These are phyloP conservation scores for Saturnia pavonia DNA, from an alignment of 2,888 invertebrate species.

Conservation along the genomic window DNA sequence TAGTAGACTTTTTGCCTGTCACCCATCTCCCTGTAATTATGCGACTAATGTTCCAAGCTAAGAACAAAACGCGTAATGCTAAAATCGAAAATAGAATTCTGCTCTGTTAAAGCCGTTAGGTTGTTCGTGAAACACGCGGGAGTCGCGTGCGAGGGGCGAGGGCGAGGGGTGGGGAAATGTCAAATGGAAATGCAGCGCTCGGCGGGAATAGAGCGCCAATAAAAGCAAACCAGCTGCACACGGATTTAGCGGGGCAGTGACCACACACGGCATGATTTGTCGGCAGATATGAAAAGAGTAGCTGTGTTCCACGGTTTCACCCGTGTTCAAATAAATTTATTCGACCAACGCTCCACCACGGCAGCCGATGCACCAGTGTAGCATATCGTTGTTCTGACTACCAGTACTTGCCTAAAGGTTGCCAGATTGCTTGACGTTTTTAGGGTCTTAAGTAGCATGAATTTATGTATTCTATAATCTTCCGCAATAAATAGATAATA, in stretches of 20 bases:
- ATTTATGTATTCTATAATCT: too few species aligned
- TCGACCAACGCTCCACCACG: too few species aligned
- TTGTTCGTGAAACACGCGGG: neutral
- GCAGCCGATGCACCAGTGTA: too few species aligned
- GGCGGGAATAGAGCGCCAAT: conserved; percentile 44
- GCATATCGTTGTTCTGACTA: too few species aligned
- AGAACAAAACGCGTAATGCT: conserved; percentile 9
- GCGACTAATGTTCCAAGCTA: neutral
- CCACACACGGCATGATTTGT: conserved; percentile 17
- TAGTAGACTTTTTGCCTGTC: neutral
- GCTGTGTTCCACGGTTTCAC: too few species aligned
- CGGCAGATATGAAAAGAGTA: too few species aligned
- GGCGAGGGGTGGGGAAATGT: conserved; percentile 39
- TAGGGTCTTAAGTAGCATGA: too few species aligned
- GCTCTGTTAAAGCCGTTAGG: neutral
- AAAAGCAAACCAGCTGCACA: conserved; percentile 35
- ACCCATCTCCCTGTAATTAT: neutral
- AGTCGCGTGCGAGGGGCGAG: neutral
- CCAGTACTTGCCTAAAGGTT: too few species aligned
- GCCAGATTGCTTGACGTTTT: too few species aligned
- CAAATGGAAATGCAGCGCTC: conserved; percentile 37
- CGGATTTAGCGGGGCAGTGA: conserved; percentile 28
- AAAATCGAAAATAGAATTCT: conserved; percentile 11
- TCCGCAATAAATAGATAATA: too few species aligned
- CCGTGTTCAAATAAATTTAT: too few species aligned